These are phyloP conservation scores for Drosophila ezoana DNA, from an alignment of 2,888 invertebrate species.

Conservation along the genomic window DNA sequence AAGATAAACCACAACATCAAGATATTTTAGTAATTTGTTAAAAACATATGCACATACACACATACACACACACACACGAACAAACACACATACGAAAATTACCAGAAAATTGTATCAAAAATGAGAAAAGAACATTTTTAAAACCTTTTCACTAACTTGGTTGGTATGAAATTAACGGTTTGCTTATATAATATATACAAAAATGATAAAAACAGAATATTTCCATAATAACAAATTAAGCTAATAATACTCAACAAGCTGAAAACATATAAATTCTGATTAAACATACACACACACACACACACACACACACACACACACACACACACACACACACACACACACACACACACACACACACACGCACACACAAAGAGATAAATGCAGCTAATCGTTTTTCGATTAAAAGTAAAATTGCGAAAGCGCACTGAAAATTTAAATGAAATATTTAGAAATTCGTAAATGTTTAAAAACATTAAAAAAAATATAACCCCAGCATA, in stretches of 20 bases:
- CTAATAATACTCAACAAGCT: conserved; percentile 50
- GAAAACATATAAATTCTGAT: conserved; percentile 37
- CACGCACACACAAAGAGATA: conserved; percentile 4
- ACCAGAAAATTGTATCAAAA: conserved; percentile 28
- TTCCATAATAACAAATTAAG: conserved; percentile 46
- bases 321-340: conserved; percentile 11
- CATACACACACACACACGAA: neutral
- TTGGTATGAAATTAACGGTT: conserved; percentile 78
- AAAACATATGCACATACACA: conserved; percentile 12
- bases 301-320: conserved; percentile 23
- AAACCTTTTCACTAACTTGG: conserved; percentile 70
- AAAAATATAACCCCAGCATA: neutral
- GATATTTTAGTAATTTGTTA: conserved; percentile 36
- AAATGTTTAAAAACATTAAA: conserved; percentile 26
- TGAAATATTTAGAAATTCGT: conserved; percentile 34
- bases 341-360: conserved; percentile 7
- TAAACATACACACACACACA: conserved; percentile 12
- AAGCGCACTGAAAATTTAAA: conserved; percentile 18
- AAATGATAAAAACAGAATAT: conserved; percentile 36
- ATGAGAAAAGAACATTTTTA: conserved; percentile 34
- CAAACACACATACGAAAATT: conserved; percentile 13
- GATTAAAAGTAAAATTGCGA: conserved; percentile 32
- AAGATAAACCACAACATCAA: conserved; percentile 23
- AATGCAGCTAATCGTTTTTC: conserved; percentile 48
- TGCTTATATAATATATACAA: conserved; percentile 73